These are phyloP conservation scores for Nudaria mundana DNA, from an alignment of 2,888 invertebrate genomes.

Conservation along the genomic window DNA sequence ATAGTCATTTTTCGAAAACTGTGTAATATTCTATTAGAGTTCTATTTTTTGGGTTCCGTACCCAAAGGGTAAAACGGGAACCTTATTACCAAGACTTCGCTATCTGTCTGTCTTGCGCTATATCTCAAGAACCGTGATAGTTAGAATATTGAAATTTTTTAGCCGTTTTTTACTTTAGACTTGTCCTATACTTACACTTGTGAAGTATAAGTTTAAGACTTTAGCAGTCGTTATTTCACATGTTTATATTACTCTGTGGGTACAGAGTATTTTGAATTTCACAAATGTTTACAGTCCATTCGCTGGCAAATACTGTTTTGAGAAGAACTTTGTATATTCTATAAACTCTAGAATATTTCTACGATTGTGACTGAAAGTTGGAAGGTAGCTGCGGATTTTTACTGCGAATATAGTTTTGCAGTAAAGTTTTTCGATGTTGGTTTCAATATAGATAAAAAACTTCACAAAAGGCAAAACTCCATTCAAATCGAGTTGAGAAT, in stretches of 20 bases:
- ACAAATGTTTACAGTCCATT: slow-evolving; percentile 42
- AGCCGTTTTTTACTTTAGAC: background rate
- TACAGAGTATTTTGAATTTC: slow-evolving; percentile 34
- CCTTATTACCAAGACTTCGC: too few species aligned
- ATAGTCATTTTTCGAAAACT: too few species aligned
- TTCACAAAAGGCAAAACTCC: too few species aligned
- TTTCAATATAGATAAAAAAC: background rate
- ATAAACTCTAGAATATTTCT: slow-evolving; percentile 27
- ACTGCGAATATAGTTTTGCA: background rate
- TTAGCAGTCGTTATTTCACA: slow-evolving; percentile 8
- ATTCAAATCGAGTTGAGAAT: too few species aligned
- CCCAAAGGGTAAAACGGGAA: too few species aligned
- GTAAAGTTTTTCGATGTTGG: background rate
- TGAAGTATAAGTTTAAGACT: background rate
- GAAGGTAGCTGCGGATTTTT: background rate
- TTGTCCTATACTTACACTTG: too few species aligned
- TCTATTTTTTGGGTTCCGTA: too few species aligned
- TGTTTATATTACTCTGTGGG: slow-evolving; percentile 26
- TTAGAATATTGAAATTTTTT: too few species aligned
- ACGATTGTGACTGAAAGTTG: slow-evolving; percentile 11
- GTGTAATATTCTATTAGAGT: too few species aligned
- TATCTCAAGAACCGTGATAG: too few species aligned
- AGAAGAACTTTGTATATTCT: slow-evolving; percentile 34
- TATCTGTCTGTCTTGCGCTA: too few species aligned
- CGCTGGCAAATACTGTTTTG: slow-evolving; percentile 39